phyloP scores from a whole-genome alignment of 1,140 invertebrate species.

The Drosophila eugracilis region DNA sequence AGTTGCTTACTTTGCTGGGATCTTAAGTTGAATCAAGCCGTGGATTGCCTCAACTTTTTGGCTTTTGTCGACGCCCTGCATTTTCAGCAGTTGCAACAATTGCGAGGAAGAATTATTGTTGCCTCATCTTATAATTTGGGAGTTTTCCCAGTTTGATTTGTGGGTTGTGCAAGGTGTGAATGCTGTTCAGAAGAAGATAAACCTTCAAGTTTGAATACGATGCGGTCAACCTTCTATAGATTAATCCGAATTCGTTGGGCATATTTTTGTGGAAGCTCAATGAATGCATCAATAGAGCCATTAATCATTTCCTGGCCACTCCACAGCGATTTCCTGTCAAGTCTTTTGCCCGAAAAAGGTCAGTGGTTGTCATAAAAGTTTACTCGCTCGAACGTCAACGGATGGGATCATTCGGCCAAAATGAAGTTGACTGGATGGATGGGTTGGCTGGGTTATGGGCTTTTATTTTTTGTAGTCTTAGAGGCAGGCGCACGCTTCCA shows the following conservation, averaged over 20 bases:
- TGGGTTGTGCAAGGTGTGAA: constrained; percentile 47
- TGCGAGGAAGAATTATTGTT: constrained; percentile 62
- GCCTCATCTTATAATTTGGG: constrained; percentile 66
- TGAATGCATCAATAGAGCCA: constrained; percentile 53
- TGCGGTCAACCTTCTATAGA: constrained; percentile 25
- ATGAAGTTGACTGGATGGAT: constrained; percentile 16
- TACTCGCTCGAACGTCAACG: constrained; percentile 34
- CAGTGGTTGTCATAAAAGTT: constrained; percentile 64
- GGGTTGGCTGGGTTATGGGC: constrained; percentile 13
- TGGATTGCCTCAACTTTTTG: constrained; percentile 65
- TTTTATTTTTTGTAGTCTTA: constrained; percentile 18
- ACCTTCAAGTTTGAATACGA: constrained; percentile 8
- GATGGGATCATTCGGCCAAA: constrained; percentile 29
- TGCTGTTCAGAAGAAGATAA: constrained; percentile 36
- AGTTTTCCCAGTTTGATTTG: constrained; percentile 53
- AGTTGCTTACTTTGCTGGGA: constrained; percentile 30
- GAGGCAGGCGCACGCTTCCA: constrained; percentile 46
- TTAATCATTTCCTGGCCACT: constrained; percentile 71
- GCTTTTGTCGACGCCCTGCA: constrained; percentile 65
- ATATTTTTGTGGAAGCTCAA: constrained; percentile 11
- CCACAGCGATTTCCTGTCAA: constrained; percentile 50
- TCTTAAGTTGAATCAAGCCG: constrained; percentile 34
- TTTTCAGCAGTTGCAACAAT: constrained; percentile 54
- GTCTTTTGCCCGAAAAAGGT: constrained; percentile 46
- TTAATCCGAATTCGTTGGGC: constrained; percentile 26